Conservation (phyloP, 30 jellyfish, hydroid and myxozoan species). For the Hydractinia echinata region DNA sequence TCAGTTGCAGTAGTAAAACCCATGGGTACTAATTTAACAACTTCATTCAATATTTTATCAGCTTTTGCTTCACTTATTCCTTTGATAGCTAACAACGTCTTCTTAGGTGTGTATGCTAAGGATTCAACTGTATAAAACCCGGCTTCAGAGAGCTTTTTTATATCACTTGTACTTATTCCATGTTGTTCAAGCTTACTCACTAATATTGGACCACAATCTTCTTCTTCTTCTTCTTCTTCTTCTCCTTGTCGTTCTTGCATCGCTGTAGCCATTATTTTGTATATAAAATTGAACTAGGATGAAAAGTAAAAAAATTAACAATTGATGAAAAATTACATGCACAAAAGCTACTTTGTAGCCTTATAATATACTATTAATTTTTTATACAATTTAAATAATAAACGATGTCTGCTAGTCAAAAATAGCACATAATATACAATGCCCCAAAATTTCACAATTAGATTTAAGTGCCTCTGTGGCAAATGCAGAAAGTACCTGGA, state of each 20-base stretch:
- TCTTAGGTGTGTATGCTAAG: constrained; percentile 95
- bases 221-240: constrained; percentile 45
- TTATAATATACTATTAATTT: no score
- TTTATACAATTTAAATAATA: no score
- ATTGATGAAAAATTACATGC: no score
- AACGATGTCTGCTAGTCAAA: no score
- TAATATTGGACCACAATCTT: constrained; percentile 77
- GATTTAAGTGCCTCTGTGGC: no score
- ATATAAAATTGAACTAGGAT: no score
- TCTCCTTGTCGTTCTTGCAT: constrained; percentile 43
- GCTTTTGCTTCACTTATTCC: constrained; percentile 99
- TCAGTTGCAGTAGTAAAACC: constrained; percentile 99
- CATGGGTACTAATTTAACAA: constrained; percentile 83
- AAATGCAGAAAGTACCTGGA: no score
- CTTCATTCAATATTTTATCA: constrained; percentile 89
- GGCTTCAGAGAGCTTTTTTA: constrained; percentile 90
- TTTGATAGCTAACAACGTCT: constrained; percentile 78
- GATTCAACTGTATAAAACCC: constrained; percentile 96
- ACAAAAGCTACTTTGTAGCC: no score
- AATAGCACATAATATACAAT: no score
- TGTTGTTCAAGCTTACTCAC: constrained; percentile 79
- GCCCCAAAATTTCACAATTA: no score
- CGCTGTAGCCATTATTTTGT: constrained; percentile 27
- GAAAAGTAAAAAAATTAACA: no score
- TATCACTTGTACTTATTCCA: constrained; percentile 93